A percentile compares a stretch with the other conserved stretches of the same genome.
Conservation (phyloP, 2,888 invertebrate genomes). For the Caenorhabditis virilis region DNA sequence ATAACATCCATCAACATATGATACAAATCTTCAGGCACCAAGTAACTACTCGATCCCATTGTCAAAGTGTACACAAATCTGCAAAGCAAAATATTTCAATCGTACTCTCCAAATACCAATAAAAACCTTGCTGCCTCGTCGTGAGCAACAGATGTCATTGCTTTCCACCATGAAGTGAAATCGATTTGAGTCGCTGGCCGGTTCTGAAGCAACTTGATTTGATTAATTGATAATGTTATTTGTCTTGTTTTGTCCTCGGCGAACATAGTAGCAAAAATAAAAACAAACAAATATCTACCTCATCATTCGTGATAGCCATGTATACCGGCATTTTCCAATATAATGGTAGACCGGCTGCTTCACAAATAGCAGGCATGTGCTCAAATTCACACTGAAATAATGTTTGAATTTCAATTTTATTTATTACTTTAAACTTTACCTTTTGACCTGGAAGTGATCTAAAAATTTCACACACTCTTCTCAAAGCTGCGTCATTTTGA, state of each 20-base stretch:
- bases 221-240: too few relatives aligned
- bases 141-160: conserved; percentile 61
- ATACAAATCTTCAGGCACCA: conserved; percentile 86
- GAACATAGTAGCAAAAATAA: too few relatives aligned
- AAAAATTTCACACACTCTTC: conserved; percentile 60
- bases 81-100: background rate
- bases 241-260: too few relatives aligned
- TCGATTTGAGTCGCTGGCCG: conserved; percentile 41
- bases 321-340: conserved; percentile 98
- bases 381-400: conserved; percentile 41
- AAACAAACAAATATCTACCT: conserved; percentile 48
- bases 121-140: conserved; percentile 64
- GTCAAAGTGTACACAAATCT: conserved; percentile 72
- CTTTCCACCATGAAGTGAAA: conserved; percentile 57
- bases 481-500: conserved; percentile 60
- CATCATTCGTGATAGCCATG: conserved; percentile 70
- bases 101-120: background rate
- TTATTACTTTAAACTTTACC: conserved; percentile 14
- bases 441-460: conserved; percentile 46
- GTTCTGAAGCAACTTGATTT: too few relatives aligned
- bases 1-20: conserved; percentile 86
- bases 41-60: conserved; percentile 68
- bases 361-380: conserved; percentile 70
- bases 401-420: background rate
- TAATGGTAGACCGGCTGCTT: conserved; percentile 87